Conservation (phyloP, 2,797 vertebrate genomes). For the Sebastes reedi region DNA sequence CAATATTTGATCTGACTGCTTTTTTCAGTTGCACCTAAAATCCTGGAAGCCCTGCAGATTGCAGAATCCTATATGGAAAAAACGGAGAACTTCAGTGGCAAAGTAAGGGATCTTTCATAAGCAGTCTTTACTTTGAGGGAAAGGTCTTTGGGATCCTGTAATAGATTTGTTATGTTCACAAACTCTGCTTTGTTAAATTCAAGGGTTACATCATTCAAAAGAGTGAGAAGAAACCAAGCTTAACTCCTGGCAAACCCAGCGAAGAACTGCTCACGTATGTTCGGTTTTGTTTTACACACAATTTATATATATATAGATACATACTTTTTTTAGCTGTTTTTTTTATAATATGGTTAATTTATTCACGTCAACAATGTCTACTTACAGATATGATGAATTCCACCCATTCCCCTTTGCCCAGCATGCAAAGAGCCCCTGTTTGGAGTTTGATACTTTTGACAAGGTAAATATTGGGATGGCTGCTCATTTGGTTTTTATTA, state of each 20-base stretch:
- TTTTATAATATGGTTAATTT: conserved; percentile 2
- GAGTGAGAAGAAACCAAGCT: conserved; percentile 92
- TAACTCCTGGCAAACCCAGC: conserved; percentile 84
- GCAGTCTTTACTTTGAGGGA: neutral
- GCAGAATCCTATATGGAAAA: conserved; percentile 91
- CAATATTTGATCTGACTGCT: neutral
- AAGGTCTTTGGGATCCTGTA: neutral
- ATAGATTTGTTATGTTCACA: neutral
- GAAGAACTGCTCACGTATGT: conserved; percentile 95
- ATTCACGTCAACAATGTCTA: conserved; percentile 16
- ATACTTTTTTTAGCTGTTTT: neutral
- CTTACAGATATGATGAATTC: conserved; percentile 95
- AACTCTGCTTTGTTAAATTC: conserved; percentile 11
- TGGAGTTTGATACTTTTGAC: conserved; percentile 96
- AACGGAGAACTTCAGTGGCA: conserved; percentile 85
- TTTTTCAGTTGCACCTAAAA: conserved; percentile 79
- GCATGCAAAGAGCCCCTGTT: conserved; percentile 85
- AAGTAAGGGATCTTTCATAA: conserved; percentile 76
- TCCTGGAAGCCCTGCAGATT: conserved; percentile 88
- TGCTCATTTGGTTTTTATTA: neutral
- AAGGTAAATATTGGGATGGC: conserved; percentile 81
- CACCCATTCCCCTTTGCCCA: conserved; percentile 97
- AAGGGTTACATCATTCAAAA: conserved; percentile 98
- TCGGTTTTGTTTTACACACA: neutral
- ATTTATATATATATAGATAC: accelerated